Percentiles rank a stretch among this genome's conserved stretches.
phyloP scores from a whole-genome alignment of 1,140 invertebrate genomes.

The Laodelphax striatellus region DNA sequence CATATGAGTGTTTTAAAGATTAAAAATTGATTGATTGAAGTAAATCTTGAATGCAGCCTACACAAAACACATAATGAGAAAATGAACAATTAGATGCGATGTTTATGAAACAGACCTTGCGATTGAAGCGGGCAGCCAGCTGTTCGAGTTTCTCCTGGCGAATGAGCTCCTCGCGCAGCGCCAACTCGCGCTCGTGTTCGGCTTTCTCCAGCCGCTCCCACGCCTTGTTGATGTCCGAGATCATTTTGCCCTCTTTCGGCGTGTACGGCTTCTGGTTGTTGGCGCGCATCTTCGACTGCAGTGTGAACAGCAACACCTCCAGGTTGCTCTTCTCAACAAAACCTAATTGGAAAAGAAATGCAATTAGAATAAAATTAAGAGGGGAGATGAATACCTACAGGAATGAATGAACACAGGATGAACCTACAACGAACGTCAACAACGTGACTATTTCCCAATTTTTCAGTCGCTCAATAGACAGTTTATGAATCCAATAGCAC shows the following conservation, averaged over 20 bases:
- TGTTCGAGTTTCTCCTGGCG: constrained; percentile 98
- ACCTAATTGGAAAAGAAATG: constrained; percentile 25
- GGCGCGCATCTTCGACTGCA: constrained; percentile 96
- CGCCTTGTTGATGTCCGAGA: constrained; percentile 98
- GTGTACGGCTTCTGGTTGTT: constrained; percentile 97
- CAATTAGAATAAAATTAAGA: background rate
- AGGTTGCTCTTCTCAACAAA: constrained; percentile 98
- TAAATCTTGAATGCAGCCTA: no score
- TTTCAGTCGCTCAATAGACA: no score
- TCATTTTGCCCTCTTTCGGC: constrained; percentile 95
- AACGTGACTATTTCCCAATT: no score
- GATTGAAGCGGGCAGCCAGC: constrained; percentile 94
- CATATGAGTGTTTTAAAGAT: no score
- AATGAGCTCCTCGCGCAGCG: constrained; percentile 91
- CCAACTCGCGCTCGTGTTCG: constrained; percentile 92
- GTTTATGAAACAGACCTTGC: constrained; percentile 79
- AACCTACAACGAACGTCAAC: no score
- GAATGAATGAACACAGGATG: no score
- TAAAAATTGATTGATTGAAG: no score
- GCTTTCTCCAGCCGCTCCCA: constrained; percentile 97
- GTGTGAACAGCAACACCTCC: constrained; percentile 92
- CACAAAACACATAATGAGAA: no score
- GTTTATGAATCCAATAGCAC: no score
- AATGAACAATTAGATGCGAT: no score
- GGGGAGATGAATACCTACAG: no score